phyloP scores from a whole-genome alignment of 2,113 vertebrate genomes.

The Gobio gobio region DNA sequence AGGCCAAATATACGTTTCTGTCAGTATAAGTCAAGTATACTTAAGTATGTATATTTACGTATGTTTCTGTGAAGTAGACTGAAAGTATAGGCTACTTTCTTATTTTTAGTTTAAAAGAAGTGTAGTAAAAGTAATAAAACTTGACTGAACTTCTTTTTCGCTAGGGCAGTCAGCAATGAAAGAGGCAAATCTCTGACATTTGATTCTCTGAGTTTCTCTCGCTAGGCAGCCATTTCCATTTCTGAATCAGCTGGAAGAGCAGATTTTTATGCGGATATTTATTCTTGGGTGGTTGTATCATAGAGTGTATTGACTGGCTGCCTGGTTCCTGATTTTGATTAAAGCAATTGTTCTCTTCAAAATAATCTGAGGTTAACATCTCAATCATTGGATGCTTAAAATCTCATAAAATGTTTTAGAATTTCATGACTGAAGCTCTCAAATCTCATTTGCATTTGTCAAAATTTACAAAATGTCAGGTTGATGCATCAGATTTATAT shows the following conservation, averaged over 20 bases:
- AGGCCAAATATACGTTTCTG: no score
- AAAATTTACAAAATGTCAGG: background rate
- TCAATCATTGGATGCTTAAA: background rate
- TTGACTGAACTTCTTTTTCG: no score
- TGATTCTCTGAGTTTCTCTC: background rate
- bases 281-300: background rate
- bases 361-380: background rate
- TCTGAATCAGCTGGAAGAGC: background rate
- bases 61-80: no score
- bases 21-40: no score
- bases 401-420: no score
- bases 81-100: no score
- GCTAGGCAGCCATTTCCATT: background rate
- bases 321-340: background rate
- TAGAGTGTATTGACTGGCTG: background rate
- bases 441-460: background rate
- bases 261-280: background rate
- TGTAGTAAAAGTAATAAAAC: no score
- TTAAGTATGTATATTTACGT: no score
- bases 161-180: background rate
- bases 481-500: background rate
- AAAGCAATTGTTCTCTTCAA: background rate
- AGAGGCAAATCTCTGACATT: background rate
- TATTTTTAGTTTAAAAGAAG: no score
- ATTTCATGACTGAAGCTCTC: background rate